Evolutionary conservation across 64 coral and sea anemone species (phyloP).

Genomic region (Montipora foliosa): DNA sequence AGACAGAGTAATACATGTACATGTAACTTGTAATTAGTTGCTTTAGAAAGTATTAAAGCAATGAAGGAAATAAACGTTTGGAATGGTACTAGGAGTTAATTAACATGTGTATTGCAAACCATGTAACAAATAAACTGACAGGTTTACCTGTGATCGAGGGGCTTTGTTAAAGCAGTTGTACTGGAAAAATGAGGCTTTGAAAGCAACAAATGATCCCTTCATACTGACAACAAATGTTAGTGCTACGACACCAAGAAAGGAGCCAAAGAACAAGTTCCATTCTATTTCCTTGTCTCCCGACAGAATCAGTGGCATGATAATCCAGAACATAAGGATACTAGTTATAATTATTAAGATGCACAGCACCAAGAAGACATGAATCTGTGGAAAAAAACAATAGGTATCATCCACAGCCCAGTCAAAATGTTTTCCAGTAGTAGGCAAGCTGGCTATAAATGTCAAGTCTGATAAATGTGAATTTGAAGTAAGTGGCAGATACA

Average conservation of each 20-base stretch:
- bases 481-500: too few species aligned
- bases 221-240: conserved; percentile 72
- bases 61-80: too few species aligned
- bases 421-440: too few species aligned
- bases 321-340: conserved; percentile 68
- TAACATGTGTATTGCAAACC: too few species aligned
- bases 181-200: conserved; percentile 55
- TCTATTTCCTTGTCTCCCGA: conserved; percentile 12
- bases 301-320: conserved; percentile 44
- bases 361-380: conserved; percentile 62
- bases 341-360: conserved; percentile 32
- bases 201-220: conserved; percentile 62
- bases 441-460: too few species aligned
- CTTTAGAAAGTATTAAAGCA: too few species aligned
- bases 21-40: too few species aligned
- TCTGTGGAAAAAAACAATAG: conserved; percentile 9
- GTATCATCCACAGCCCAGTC: too few species aligned
- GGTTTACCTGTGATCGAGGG: conserved; percentile 45
- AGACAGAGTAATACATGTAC: too few species aligned
- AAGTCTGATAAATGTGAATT: too few species aligned
- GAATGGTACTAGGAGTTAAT: too few species aligned
- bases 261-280: conserved; percentile 73
- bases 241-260: conserved; percentile 50
- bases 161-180: conserved; percentile 58
- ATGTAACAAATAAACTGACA: not conserved